Evolutionary conservation across 2,888 invertebrate genomes (phyloP).

Genomic region (Geotrupes spiniger): DNA sequence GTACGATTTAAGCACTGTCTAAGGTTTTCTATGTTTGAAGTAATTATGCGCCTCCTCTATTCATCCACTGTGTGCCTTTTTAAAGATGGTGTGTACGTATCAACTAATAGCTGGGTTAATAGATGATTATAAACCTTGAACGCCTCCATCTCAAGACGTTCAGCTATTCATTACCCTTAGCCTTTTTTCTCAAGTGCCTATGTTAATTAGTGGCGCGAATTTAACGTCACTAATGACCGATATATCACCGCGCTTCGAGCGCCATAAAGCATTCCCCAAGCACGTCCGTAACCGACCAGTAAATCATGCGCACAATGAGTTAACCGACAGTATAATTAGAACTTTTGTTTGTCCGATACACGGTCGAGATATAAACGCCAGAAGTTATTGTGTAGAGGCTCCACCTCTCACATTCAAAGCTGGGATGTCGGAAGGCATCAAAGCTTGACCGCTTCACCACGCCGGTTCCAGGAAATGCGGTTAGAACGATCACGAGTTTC

Average conservation of each 20-base stretch:
- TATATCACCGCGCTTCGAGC: conserved; percentile 4
- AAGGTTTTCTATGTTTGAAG: too few species aligned
- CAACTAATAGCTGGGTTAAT: too few species aligned
- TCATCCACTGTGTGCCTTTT: too few species aligned
- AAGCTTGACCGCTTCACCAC: conserved; percentile 3
- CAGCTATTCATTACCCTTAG: too few species aligned
- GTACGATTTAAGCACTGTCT: too few species aligned
- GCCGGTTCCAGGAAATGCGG: conserved; percentile 4
- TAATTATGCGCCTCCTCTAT: too few species aligned
- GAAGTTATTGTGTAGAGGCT: not conserved
- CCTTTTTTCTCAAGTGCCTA: not conserved
- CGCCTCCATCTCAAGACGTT: too few species aligned
- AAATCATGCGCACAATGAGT: conserved; percentile 17
- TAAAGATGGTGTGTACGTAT: too few species aligned
- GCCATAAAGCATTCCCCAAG: too few species aligned
- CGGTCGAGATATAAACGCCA: not conserved
- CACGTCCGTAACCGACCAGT: not conserved
- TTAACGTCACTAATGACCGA: conserved; percentile 4
- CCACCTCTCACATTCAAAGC: conserved; percentile 1
- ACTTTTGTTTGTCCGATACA: conserved; percentile 12
- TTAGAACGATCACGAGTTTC: conserved; percentile 1
- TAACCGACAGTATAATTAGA: conserved; percentile 16
- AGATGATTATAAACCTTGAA: too few species aligned
- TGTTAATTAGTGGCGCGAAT: too few species aligned
- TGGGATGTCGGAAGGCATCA: conserved; percentile 2